A percentile compares a stretch with the other conserved stretches of the same genome.
phyloP scores from a whole-genome alignment of 2,113 vertebrate species.

The Nipponia nippon region DNA sequence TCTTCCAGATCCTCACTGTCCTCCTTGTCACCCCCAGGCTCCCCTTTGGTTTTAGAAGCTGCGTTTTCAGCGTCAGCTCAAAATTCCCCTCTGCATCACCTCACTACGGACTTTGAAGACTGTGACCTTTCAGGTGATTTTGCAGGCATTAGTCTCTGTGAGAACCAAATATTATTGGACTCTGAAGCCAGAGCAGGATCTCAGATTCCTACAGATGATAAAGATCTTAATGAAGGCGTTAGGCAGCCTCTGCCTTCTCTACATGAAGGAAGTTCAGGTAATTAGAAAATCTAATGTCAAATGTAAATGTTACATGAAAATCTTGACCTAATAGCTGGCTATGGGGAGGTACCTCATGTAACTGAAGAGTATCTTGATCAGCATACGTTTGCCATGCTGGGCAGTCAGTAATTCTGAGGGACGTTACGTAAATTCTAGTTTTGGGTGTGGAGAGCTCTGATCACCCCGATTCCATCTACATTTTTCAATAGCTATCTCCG shows the following conservation, averaged over 20 bases:
- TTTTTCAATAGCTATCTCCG: background rate
- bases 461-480: background rate
- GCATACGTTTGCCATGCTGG: background rate
- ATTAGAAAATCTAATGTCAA: background rate
- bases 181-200: slow-evolving; percentile 49
- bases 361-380: background rate
- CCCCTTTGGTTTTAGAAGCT: slow-evolving; percentile 78
- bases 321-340: background rate
- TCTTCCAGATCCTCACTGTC: slow-evolving; percentile 85
- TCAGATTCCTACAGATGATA: slow-evolving; percentile 49
- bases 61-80: slow-evolving; percentile 66
- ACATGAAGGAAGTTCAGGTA: slow-evolving; percentile 72
- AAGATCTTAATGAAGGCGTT: slow-evolving; percentile 45
- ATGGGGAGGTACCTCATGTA: background rate
- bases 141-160: slow-evolving; percentile 65
- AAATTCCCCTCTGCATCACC: slow-evolving; percentile 64
- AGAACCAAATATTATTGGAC: slow-evolving; percentile 65
- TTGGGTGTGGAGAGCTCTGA: background rate
- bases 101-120: slow-evolving; percentile 73
- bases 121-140: slow-evolving; percentile 70
- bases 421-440: background rate
- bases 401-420: background rate
- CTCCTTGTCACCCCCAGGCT: slow-evolving; percentile 82
- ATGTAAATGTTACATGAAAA: background rate
- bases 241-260: slow-evolving; percentile 51